Percentiles rank a stretch among this genome's conserved stretches.
These are phyloP conservation scores for Cheilosia pagana DNA, from an alignment of 2,888 invertebrate genomes.

Conservation along the genomic window DNA sequence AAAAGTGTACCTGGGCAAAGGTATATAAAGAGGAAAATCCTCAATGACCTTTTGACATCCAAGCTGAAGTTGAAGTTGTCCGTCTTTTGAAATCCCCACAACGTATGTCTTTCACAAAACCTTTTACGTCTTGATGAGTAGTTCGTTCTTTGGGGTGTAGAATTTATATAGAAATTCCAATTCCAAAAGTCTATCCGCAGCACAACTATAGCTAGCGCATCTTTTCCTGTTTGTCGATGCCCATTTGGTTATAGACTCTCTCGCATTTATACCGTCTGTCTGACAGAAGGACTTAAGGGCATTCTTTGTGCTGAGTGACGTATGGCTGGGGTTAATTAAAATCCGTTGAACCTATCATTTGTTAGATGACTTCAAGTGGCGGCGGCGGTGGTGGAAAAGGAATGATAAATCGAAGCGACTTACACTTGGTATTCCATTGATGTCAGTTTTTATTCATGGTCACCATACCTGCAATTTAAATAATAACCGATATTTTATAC, in stretches of 20 bases:
- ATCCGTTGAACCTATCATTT: slow-evolving; percentile 65
- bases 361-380: slow-evolving; percentile 17
- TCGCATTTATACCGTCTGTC: not conserved
- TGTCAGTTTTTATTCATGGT: slow-evolving; percentile 35
- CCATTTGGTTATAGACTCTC: slow-evolving; percentile 20
- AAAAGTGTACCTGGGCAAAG: not conserved
- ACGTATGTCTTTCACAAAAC: not conserved
- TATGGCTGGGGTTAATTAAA: slow-evolving; percentile 66
- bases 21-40: too few relatives aligned
- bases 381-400: not conserved
- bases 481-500: slow-evolving; percentile 56
- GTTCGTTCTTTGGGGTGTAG: not conserved
- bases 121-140: slow-evolving; percentile 5
- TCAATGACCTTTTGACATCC: slow-evolving; percentile 68
- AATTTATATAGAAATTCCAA: slow-evolving; percentile 28
- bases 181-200: slow-evolving; percentile 37
- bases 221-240: slow-evolving; percentile 45
- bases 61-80: slow-evolving; percentile 42
- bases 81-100: slow-evolving; percentile 45
- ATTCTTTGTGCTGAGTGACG: slow-evolving; percentile 31
- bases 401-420: slow-evolving; percentile 6
- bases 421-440: slow-evolving; percentile 41
- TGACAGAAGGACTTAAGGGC: slow-evolving; percentile 18
- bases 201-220: not conserved
- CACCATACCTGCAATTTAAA: slow-evolving; percentile 34